Conservation (phyloP, 2,797 vertebrate genomes). For the Helicolenus hilgendorfi region DNA sequence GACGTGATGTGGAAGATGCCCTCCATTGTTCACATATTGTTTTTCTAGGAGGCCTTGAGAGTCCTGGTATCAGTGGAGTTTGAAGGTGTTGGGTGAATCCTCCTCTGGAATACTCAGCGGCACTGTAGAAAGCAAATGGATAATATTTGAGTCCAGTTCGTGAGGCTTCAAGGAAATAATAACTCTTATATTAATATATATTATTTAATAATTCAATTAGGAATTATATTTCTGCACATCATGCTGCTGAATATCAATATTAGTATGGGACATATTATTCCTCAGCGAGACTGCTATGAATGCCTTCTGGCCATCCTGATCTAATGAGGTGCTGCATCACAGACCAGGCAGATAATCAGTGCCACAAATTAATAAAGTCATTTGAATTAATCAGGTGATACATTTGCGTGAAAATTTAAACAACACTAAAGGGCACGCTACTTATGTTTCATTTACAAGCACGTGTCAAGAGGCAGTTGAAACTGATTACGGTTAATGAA, state of each 20-base stretch:
- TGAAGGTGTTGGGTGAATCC: constrained; percentile 61
- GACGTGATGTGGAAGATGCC: neutral
- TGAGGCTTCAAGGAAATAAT: constrained; percentile 59
- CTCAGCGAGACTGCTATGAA: constrained; percentile 66
- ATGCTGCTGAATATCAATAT: constrained; percentile 65
- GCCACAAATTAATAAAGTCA: constrained; percentile 84
- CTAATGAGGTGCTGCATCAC: constrained; percentile 87
- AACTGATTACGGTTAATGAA: constrained; percentile 81
- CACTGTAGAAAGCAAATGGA: constrained; percentile 71
- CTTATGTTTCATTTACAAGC: constrained; percentile 75
- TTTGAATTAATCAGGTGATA: constrained; percentile 83
- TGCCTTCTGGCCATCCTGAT: constrained; percentile 74
- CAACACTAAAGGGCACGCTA: constrained; percentile 71
- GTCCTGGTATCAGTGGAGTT: constrained; percentile 42
- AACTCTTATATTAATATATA: neutral
- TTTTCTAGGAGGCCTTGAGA: constrained; percentile 28
- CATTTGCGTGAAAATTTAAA: constrained; percentile 69
- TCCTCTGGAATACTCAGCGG: constrained; percentile 48
- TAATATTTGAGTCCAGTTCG: constrained; percentile 68
- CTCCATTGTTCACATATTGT: neutral
- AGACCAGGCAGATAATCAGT: constrained; percentile 79
- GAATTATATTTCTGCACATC: constrained; percentile 46
- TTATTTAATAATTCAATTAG: constrained; percentile 76
- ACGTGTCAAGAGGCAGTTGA: constrained; percentile 65
- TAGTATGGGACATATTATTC: constrained; percentile 73